These are phyloP conservation scores for Urocynchramus pylzowi DNA, from an alignment of 2,113 vertebrate genomes.

Conservation along the genomic window DNA sequence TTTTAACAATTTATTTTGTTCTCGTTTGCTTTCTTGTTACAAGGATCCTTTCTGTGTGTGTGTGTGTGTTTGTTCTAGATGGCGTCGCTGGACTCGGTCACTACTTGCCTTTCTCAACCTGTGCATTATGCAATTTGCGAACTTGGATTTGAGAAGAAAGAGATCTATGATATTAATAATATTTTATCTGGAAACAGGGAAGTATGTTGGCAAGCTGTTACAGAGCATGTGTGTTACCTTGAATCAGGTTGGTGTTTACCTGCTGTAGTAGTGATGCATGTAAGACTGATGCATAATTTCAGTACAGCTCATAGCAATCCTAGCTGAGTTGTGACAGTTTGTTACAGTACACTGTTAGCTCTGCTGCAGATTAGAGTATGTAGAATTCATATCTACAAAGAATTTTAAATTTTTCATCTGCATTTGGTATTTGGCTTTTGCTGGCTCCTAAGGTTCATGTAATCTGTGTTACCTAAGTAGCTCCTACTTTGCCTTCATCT, in stretches of 20 bases:
- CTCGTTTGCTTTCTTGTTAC: not conserved
- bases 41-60: not conserved
- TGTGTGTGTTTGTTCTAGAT: slow-evolving; percentile 57
- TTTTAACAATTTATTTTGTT: not conserved
- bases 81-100: not conserved
- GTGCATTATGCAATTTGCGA: slow-evolving; percentile 72
- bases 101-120: slow-evolving; percentile 73
- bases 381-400: not conserved
- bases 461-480: not conserved
- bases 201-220: slow-evolving; percentile 65
- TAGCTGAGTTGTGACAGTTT: not conserved
- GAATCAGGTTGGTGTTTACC: slow-evolving; percentile 67
- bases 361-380: not conserved
- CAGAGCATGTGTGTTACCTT: slow-evolving; percentile 37
- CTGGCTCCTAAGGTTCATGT: not conserved
- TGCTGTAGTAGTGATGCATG: not conserved
- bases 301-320: not conserved
- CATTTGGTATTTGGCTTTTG: not conserved
- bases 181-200: slow-evolving; percentile 56
- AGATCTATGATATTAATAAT: not conserved
- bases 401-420: not conserved
- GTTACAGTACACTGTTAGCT: not conserved
- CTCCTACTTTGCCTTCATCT: not conserved
- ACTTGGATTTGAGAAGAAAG: slow-evolving; percentile 70
- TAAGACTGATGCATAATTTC: not conserved